A percentile compares a stretch with the other conserved stretches of the same genome.
phyloP scores from a whole-genome alignment of 2,797 vertebrate genomes.

The Emys orbicularis region DNA sequence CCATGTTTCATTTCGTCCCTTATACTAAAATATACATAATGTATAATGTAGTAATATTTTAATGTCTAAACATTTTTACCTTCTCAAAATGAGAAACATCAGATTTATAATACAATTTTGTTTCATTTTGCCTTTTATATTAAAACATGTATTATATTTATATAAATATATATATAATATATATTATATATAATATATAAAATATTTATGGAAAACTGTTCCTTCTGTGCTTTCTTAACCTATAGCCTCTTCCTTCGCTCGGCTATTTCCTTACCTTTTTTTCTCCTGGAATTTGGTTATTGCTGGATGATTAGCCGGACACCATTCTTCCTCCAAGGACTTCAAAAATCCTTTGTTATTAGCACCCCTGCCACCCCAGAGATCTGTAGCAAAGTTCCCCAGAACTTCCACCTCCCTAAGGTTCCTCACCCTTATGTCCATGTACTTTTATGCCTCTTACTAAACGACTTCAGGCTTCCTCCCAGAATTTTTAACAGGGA shows the following conservation, averaged over 20 bases:
- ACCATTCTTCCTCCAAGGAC: accelerated
- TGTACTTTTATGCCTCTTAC: background rate
- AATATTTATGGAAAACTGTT: background rate
- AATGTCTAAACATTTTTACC: background rate
- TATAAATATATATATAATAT: too few relatives aligned
- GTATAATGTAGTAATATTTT: background rate
- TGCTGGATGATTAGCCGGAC: background rate
- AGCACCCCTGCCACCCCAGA: accelerated
- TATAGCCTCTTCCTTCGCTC: background rate
- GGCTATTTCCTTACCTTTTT: background rate
- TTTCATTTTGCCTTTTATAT: too few relatives aligned
- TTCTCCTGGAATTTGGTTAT: background rate
- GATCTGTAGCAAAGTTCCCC: background rate
- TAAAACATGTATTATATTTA: too few relatives aligned
- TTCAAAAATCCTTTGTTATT: background rate
- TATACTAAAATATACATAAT: background rate
- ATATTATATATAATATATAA: too few relatives aligned
- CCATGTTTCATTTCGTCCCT: background rate
- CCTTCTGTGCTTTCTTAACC: background rate
- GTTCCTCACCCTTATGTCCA: background rate
- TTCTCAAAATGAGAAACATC: too few relatives aligned
- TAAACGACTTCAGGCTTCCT: background rate
- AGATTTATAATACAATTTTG: background rate
- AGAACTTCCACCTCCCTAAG: background rate
- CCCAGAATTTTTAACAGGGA: background rate